phyloP scores from a whole-genome alignment of 2,888 invertebrate genomes.

The Tetrapedia diversipes region DNA sequence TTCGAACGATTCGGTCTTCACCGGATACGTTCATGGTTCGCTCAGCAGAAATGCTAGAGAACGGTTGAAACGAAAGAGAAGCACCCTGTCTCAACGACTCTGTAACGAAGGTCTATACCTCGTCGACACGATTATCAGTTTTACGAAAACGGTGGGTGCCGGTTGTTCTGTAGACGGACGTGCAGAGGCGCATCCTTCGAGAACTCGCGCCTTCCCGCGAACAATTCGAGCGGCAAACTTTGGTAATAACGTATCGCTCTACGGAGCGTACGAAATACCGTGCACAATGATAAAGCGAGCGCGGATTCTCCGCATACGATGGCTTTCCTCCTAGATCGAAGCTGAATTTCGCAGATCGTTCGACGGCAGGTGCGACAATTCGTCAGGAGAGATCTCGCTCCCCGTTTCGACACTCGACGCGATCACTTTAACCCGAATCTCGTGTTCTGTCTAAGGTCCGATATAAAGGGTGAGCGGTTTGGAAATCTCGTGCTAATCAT shows the following conservation, averaged over 20 bases:
- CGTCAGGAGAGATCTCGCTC: not conserved
- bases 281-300: not conserved
- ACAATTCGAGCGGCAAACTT: constrained; percentile 31
- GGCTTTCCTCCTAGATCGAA: no score
- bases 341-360: not conserved
- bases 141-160: not conserved
- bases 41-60: no score
- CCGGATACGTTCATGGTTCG: no score
- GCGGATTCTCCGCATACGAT: no score
- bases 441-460: no score
- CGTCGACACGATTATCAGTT: not conserved
- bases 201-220: not conserved
- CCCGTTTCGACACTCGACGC: not conserved
- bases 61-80: no score
- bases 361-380: not conserved
- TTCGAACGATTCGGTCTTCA: no score
- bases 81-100: not conserved
- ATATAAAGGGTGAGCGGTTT: no score
- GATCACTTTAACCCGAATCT: not conserved
- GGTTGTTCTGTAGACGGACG: no score
- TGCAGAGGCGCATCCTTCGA: constrained; percentile 1
- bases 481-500: not conserved
- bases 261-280: not conserved
- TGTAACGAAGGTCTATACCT: no score
- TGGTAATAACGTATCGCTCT: constrained; percentile 18